Conservation (phyloP, 2,113 vertebrate species). For the Ellobius talpinus region DNA sequence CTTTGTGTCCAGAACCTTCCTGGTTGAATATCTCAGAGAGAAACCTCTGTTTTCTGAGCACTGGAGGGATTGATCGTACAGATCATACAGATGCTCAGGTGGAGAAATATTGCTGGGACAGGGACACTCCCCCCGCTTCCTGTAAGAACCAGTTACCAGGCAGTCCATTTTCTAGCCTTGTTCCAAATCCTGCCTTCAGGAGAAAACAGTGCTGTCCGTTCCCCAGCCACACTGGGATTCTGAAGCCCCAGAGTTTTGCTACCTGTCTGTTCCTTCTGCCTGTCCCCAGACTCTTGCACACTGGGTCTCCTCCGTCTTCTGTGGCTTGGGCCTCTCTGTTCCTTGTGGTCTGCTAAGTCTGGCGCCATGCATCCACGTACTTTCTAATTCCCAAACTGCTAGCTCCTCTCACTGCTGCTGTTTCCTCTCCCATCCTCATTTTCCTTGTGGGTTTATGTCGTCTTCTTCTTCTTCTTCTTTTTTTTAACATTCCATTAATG, state of each 20-base stretch:
- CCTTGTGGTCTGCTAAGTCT: conserved; percentile 37
- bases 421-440: conserved; percentile 59
- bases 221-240: neutral
- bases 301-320: neutral
- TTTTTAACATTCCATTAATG: conserved; percentile 59
- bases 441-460: conserved; percentile 63
- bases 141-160: neutral
- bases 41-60: conserved; percentile 12
- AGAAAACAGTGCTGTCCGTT: neutral
- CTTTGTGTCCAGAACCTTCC: conserved; percentile 5
- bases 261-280: neutral
- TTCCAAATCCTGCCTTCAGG: conserved; percentile 34
- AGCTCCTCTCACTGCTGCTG: conserved; percentile 37
- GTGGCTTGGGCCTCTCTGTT: conserved; percentile 26
- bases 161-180: neutral
- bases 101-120: neutral
- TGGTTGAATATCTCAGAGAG: conserved; percentile 29
- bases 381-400: conserved; percentile 55
- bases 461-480: neutral
- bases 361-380: conserved; percentile 33
- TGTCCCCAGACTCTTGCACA: neutral
- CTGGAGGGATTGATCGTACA: neutral
- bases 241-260: conserved; percentile 2
- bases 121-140: neutral
- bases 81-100: neutral